Base-by-base conservation (phyloP, 2,113 vertebrate genomes). In the Cromileptes altivelis region DNA sequence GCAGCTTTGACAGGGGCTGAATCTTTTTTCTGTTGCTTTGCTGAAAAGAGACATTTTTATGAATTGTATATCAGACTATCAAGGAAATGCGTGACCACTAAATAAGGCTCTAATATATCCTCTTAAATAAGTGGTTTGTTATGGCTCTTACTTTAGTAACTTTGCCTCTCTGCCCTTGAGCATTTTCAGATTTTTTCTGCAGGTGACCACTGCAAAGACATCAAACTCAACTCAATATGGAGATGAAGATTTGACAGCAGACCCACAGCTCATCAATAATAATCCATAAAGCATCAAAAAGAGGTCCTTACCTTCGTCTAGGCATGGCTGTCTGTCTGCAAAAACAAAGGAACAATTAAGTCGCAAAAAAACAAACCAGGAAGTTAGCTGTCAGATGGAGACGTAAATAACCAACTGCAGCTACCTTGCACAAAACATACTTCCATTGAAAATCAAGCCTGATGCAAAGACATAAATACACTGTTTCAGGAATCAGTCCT, bases 281-380 rank as follows among this genome's bases (percentile, higher is more conserved):
- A 6, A 42, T 30, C 50, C 18, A 76, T 5, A 45, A 19, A 21
- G 17, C 3, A 70, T 3, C 6, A 45, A 0, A 0, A 21, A 45
- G 10, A 1, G 4, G 3, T 64, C 30, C 7, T 94, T 95, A 97
- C 97, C 97, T 97, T 90, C 94, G 93, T 86, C 96, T 96, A 80
- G 96, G 96, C 97, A 98, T 97, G 85, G 85, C 63, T 25, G 40
- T 14, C 74, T 21, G 40, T 45, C 88, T 91, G 70, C 72, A n/a
- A 42, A 42, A 13, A 30, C 30, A 30, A 56, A 40, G 25, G 27
- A 27, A 53, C 9, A 37, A 27, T 10, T 71, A 1, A n/a, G 19
- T 68, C 45, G 6, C 12, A 47, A 61, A 4, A 19, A 1, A 45
- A 69, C 4, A 12, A 7, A 73, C 11, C 18, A 83, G 23, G 67